phyloP scores from a whole-genome alignment of 2,113 vertebrate species.

The Atlantisia rogersi region DNA sequence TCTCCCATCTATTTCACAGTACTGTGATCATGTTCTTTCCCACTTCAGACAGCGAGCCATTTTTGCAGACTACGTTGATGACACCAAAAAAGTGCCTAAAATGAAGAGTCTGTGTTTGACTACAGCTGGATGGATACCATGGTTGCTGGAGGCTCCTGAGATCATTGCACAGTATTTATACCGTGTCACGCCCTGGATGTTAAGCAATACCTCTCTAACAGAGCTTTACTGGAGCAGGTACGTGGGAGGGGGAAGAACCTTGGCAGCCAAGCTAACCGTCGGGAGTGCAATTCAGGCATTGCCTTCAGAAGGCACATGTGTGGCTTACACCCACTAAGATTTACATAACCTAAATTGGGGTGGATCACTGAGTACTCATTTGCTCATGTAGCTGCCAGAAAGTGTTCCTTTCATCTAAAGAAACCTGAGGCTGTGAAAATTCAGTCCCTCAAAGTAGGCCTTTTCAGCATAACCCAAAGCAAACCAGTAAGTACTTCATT shows the following conservation, averaged over 20 bases:
- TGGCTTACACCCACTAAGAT: not conserved
- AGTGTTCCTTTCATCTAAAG: constrained; percentile 39
- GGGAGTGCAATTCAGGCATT: not conserved
- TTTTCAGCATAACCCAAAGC: constrained; percentile 48
- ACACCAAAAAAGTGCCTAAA: not conserved
- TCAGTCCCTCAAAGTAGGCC: constrained; percentile 28
- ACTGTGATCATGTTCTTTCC: rapidly evolving
- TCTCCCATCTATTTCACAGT: not conserved
- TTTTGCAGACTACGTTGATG: not conserved
- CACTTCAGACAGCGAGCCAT: not conserved
- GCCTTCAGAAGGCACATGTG: not conserved
- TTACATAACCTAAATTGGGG: not conserved
- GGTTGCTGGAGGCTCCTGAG: not conserved
- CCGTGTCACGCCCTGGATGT: not conserved
- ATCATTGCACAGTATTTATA: not conserved
- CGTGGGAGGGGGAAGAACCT: not conserved
- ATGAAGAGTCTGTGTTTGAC: not conserved
- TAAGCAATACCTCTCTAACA: not conserved
- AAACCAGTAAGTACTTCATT: constrained; percentile 52
- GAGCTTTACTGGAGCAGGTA: not conserved
- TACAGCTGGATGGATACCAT: not conserved
- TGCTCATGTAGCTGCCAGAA: not conserved
- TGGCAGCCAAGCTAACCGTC: not conserved
- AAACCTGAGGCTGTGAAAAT: constrained; percentile 49
- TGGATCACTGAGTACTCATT: not conserved